These are phyloP conservation scores for Drosophila kikkawai DNA, from an alignment of 1,140 invertebrate genomes.

Conservation along the genomic window DNA sequence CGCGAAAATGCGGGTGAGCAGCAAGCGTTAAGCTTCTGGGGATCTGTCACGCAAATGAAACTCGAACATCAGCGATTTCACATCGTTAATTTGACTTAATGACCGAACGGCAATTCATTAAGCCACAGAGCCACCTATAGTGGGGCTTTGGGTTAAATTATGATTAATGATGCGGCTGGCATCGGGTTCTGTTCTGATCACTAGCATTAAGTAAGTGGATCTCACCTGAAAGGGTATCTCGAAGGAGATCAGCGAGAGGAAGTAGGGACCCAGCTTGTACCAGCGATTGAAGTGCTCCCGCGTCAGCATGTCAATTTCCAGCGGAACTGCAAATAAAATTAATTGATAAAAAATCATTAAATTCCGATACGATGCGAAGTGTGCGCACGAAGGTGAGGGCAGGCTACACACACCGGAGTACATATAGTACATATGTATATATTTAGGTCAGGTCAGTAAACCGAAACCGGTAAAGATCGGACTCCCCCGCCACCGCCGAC, in stretches of 20 bases:
- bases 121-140: slow-evolving; percentile 23
- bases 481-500: slow-evolving; percentile 18
- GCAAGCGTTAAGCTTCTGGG: slow-evolving; percentile 20
- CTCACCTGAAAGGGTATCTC: slow-evolving; percentile 97
- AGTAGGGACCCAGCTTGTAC: slow-evolving; percentile 96
- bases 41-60: slow-evolving; percentile 45
- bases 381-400: slow-evolving; percentile 37
- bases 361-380: slow-evolving; percentile 16
- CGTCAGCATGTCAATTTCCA: slow-evolving; percentile 93
- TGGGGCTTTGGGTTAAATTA: slow-evolving; percentile 28
- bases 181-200: neutral
- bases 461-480: slow-evolving; percentile 60
- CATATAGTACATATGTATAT: slow-evolving; percentile 27
- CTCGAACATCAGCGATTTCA: slow-evolving; percentile 39
- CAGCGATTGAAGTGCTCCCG: slow-evolving; percentile 97
- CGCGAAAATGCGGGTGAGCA: slow-evolving; percentile 23
- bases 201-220: neutral
- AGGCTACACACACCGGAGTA: neutral
- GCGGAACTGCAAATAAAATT: slow-evolving; percentile 89
- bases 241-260: slow-evolving; percentile 94
- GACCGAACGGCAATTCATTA: slow-evolving; percentile 42
- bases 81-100: slow-evolving; percentile 57
- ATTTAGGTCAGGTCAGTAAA: slow-evolving; percentile 69
- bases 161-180: slow-evolving; percentile 36
- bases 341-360: slow-evolving; percentile 32